Evolutionary conservation across 1,140 invertebrate genomes (phyloP).

Genomic region (Trinorchestia longiramus): DNA sequence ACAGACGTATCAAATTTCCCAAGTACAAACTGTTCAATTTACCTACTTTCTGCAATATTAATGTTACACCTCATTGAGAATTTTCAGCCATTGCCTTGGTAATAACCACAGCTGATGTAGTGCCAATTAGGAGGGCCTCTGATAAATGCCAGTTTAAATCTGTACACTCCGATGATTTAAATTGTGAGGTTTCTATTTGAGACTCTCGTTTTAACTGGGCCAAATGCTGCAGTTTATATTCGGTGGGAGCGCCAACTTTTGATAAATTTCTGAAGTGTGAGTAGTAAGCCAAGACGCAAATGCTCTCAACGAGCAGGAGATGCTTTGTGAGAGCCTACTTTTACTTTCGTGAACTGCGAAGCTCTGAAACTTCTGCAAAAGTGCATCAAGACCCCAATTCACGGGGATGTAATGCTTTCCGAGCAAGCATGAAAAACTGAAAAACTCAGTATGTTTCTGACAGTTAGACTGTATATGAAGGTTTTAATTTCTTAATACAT

Average conservation of each 20-base stretch:
- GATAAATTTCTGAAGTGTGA: constrained; percentile 44
- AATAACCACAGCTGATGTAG: neutral
- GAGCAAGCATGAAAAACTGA: neutral
- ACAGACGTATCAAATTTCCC: neutral
- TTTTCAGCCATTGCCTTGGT: neutral
- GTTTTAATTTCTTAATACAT: neutral
- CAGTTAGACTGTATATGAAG: neutral
- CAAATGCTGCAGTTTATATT: constrained; percentile 55
- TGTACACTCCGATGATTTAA: constrained; percentile 8
- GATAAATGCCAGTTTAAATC: neutral
- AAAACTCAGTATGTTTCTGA: neutral
- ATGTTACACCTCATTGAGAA: neutral
- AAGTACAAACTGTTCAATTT: neutral
- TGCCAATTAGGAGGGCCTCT: neutral
- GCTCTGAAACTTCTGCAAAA: neutral
- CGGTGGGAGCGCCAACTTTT: constrained; percentile 17
- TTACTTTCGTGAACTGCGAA: neutral
- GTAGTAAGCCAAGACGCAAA: constrained; percentile 46
- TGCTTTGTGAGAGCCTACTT: constrained; percentile 4
- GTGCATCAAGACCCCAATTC: neutral
- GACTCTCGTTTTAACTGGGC: neutral
- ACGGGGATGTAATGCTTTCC: neutral
- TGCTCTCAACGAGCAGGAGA: neutral
- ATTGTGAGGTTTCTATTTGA: constrained; percentile 20
- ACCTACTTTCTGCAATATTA: neutral